phyloP scores from a whole-genome alignment of 2,797 vertebrate genomes.

The Cynodonichthys magdalenae region DNA sequence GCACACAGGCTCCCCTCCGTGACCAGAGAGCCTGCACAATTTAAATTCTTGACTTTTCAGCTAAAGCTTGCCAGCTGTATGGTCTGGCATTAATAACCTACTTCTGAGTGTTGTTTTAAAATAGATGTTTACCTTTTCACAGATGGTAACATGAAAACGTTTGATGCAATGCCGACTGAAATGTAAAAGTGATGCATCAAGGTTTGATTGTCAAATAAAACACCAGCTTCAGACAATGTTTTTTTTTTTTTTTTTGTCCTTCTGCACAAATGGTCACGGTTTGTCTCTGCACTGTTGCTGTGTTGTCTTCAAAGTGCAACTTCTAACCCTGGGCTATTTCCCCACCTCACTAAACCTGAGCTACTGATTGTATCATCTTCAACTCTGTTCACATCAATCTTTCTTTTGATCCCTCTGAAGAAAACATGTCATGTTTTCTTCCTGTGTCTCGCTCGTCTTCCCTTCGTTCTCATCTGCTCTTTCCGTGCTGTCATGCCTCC shows the following conservation, averaged over 20 bases:
- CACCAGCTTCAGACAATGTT: not conserved
- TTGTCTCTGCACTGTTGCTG: conserved; percentile 66
- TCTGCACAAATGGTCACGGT: conserved; percentile 51
- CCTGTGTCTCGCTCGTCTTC: not conserved
- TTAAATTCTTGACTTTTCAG: conserved; percentile 13
- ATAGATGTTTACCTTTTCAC: conserved; percentile 6
- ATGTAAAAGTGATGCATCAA: not conserved
- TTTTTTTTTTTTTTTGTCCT: not conserved
- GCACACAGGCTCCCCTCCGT: conserved; percentile 48
- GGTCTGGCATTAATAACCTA: not conserved
- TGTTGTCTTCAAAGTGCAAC: conserved; percentile 48
- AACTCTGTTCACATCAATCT: not conserved
- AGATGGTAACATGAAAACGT: not conserved
- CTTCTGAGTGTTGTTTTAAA: not conserved
- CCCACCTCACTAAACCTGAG: conserved; percentile 55
- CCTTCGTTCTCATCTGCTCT: not conserved
- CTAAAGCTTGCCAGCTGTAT: conserved; percentile 1
- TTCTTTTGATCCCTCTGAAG: not conserved
- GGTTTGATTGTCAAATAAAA: too few species aligned
- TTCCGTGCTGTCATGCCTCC: not conserved
- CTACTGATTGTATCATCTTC: conserved; percentile 1
- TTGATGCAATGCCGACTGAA: not conserved
- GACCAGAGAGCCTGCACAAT: conserved; percentile 30
- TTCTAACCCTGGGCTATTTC: conserved; percentile 73
- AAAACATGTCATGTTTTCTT: not conserved